phyloP scores from a whole-genome alignment of 2,113 vertebrate genomes.

The Cyphomyrus discorhynchus region DNA sequence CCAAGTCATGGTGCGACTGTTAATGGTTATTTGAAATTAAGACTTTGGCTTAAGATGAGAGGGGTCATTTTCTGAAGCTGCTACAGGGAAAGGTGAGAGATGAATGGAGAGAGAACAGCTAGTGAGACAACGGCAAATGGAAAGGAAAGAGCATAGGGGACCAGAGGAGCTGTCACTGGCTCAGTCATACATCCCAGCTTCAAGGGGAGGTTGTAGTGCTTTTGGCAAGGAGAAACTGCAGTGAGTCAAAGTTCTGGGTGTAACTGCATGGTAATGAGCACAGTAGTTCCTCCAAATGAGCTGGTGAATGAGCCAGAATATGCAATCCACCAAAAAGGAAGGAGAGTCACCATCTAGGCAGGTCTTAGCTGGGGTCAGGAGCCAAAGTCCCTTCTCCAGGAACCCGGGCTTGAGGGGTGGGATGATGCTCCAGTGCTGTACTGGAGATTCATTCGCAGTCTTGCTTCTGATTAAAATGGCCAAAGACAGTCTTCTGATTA shows the following conservation, averaged over 20 bases:
- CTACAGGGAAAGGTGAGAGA: neutral
- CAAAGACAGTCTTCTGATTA: neutral
- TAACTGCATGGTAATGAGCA: neutral
- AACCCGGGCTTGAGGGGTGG: neutral
- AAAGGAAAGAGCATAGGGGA: neutral
- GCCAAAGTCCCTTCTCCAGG: conserved; percentile 42
- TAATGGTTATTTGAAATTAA: conserved; percentile 15
- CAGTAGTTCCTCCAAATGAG: neutral
- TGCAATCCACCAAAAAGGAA: neutral
- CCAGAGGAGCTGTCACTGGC: neutral
- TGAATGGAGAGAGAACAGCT: neutral
- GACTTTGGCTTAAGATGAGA: conserved; percentile 17
- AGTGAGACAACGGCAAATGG: neutral
- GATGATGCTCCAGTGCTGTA: neutral
- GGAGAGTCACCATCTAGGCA: conserved; percentile 12
- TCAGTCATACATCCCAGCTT: neutral
- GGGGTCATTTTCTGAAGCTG: neutral
- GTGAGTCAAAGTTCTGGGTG: neutral
- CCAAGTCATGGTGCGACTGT: neutral
- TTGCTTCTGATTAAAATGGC: neutral
- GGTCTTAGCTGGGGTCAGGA: conserved; percentile 29
- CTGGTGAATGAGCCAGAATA: neutral
- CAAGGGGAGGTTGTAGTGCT: neutral
- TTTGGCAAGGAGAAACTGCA: neutral
- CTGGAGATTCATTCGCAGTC: neutral